phyloP scores from a whole-genome alignment of 2,888 invertebrate genomes.

The Drosophila pseudotakahashii region DNA sequence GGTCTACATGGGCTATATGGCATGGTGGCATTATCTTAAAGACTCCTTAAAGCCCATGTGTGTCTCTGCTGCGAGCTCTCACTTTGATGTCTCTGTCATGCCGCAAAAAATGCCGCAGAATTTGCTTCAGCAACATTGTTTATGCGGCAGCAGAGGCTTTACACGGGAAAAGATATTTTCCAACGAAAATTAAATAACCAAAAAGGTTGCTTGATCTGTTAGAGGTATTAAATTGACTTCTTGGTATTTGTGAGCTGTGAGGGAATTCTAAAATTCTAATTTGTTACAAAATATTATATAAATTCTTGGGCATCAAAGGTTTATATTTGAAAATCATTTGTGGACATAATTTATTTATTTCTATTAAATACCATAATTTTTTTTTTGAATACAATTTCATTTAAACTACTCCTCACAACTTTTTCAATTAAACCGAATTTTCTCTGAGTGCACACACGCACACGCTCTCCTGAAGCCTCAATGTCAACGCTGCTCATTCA shows the following conservation, averaged over 20 bases:
- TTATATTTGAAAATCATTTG: not conserved
- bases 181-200: not conserved
- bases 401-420: too few species aligned
- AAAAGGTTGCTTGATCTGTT: not conserved
- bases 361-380: not conserved
- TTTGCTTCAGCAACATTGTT: conserved; percentile 76
- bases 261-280: not conserved
- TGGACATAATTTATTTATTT: not conserved
- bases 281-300: not conserved
- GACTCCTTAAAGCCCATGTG: conserved; percentile 54
- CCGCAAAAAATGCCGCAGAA: conserved; percentile 73
- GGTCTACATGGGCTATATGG: too few species aligned
- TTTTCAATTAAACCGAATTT: not conserved
- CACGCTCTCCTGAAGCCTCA: conserved; percentile 52
- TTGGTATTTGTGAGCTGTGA: not conserved
- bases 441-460: conserved; percentile 16
- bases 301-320: not conserved
- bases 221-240: not conserved
- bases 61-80: conserved; percentile 17
- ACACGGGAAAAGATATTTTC: conserved; percentile 1
- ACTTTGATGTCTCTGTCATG: conserved; percentile 68
- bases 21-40: conserved; percentile 51
- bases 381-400: too few species aligned
- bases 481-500: conserved; percentile 73
- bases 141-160: conserved; percentile 44